Conservation (phyloP, 2,797 vertebrate species). For the Sebastes jordani region DNA sequence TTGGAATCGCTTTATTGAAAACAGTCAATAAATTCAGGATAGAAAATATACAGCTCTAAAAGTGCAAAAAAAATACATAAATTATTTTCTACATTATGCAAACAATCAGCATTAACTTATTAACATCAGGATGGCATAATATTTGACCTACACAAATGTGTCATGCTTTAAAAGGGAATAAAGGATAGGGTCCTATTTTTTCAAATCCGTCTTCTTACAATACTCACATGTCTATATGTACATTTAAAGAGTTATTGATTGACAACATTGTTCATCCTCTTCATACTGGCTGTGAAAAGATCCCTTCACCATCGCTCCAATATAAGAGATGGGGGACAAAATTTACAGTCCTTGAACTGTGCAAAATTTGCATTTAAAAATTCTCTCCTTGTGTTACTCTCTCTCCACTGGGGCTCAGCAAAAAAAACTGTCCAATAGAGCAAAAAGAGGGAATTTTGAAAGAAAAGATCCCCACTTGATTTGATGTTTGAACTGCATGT, state of each 20-base stretch:
- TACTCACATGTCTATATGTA: not conserved
- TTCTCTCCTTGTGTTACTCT: not conserved
- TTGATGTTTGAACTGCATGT: not conserved
- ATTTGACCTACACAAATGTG: not conserved
- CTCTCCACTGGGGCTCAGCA: not conserved
- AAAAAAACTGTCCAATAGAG: not conserved
- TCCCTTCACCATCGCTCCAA: not conserved
- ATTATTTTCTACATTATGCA: not conserved
- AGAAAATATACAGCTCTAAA: conserved; percentile 38
- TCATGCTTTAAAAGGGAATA: not conserved
- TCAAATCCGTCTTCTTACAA: not conserved
- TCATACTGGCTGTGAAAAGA: not conserved
- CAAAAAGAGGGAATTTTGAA: not conserved
- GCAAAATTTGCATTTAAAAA: no score
- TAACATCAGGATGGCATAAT: conserved; percentile 13
- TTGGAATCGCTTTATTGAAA: conserved; percentile 31
- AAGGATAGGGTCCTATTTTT: not conserved
- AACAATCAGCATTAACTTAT: not conserved
- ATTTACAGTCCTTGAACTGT: not conserved
- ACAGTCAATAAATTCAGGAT: conserved; percentile 23
- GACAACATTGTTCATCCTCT: not conserved
- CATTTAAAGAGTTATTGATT: not conserved
- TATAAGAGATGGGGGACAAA: not conserved
- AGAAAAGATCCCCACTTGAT: not conserved
- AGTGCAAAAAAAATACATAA: conserved; percentile 13